Conservation (phyloP, 2,113 vertebrate genomes). For the Nymphicus hollandicus region DNA sequence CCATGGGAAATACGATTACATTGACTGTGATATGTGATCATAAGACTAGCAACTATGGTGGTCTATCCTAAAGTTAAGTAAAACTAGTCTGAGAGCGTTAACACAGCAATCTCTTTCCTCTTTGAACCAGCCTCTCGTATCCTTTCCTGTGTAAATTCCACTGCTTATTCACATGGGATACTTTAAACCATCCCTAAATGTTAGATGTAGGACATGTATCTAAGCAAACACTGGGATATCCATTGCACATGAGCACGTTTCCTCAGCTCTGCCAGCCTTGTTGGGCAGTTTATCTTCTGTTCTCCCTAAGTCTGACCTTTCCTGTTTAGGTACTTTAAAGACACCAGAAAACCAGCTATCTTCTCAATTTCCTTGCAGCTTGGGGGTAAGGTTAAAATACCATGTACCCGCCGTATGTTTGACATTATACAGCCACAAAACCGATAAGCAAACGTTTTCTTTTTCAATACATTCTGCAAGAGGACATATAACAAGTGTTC, state of each 20-base stretch:
- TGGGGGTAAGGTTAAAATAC: conserved; percentile 51
- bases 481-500: neutral
- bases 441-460: conserved; percentile 62
- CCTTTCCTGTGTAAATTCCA: neutral
- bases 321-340: conserved; percentile 11
- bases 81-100: neutral
- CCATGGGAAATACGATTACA: neutral
- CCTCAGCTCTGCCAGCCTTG: conserved; percentile 10
- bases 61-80: neutral
- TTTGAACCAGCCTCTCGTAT: neutral
- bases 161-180: neutral
- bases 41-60: neutral
- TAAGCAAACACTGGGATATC: conserved; percentile 18
- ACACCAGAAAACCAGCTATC: neutral
- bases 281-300: conserved; percentile 31
- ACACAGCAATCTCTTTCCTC: neutral
- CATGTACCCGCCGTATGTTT: conserved; percentile 25
- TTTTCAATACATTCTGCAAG: conserved; percentile 36
- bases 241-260: conserved; percentile 5
- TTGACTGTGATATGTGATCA: neutral
- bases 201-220: neutral
- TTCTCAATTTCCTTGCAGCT: conserved; percentile 43
- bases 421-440: conserved; percentile 1
- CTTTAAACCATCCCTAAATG: conserved; percentile 7
- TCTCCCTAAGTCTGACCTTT: conserved; percentile 31